Evolutionary conservation across 2,113 vertebrate genomes (phyloP), one percentile per base, ranked within the genome.

Genomic region (Brachionichthys hirsutus): DNA sequence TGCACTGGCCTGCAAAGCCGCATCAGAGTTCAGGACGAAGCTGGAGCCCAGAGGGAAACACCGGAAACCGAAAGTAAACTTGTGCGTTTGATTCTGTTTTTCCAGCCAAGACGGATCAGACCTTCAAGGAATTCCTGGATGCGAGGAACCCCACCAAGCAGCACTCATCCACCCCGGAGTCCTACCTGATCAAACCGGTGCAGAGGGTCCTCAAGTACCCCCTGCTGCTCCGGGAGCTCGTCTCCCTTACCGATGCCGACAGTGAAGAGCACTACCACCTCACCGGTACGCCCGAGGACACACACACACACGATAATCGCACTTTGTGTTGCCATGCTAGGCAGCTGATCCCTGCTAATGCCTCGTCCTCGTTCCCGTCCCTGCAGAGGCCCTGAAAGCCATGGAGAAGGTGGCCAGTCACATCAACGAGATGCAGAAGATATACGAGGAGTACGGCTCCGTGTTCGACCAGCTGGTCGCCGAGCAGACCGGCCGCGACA

Each of bases 401-500:
- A 99, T 99, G 97, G 96, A 98, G 74, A 99, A 98, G 82, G 97
- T 99, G 48, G 97, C 97, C 18, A 98, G 94, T 79, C 96, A 99
- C 86, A 99, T 99, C 86, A 99, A 99, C 0, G 97, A 99, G 89
- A 98, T 98, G 97, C 97, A 99, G 92, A 99, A 98, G 91, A 94
- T 99, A 73, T 97, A 98, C 4, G 97, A 98, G 88, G 97, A 98
- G 73, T 99, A 96, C 2, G 96, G 97, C 66, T 86, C 94, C 0
- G 96, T 99, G 69, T 98, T 99, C 67, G 96, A 98, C 86, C 96
- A 97, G 84, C 90, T 99, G 0, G 95, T 98, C 4, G 92, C 94
- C 1, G 96, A 98, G 80, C 97, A 98, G 87, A 95, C 86, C 2
- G 93, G 94, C 51, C 86, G 91, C 0, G 91, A 97, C 66, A 96